phyloP scores from a whole-genome alignment of 2,113 vertebrate genomes.

The Theristicus caerulescens region DNA sequence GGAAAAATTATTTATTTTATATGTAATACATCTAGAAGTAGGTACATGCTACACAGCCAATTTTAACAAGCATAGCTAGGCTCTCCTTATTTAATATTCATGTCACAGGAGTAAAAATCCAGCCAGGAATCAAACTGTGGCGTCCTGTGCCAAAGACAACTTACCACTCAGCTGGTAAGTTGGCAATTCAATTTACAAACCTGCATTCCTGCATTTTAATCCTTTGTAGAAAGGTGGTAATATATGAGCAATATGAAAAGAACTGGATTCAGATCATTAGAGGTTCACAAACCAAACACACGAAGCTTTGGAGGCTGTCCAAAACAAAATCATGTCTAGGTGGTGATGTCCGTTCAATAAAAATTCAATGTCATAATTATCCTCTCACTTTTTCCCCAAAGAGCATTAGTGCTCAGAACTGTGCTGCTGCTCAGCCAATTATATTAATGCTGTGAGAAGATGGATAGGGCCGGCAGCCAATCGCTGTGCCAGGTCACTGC shows the following conservation, averaged over 20 bases:
- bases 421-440: conserved; percentile 43
- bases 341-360: conserved; percentile 72
- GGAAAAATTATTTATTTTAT: background rate
- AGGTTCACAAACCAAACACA: conserved; percentile 76
- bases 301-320: conserved; percentile 68
- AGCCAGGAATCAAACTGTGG: conserved; percentile 72
- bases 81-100: conserved; percentile 68
- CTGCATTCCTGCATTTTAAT: conserved; percentile 75
- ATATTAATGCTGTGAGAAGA: conserved; percentile 39
- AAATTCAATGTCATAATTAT: conserved; percentile 72
- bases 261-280: conserved; percentile 74
- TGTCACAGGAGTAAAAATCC: conserved; percentile 62
- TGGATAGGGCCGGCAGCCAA: conserved; percentile 47
- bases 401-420: conserved; percentile 47
- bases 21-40: background rate
- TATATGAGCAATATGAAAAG: conserved; percentile 70
- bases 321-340: conserved; percentile 71
- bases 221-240: conserved; percentile 71
- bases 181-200: conserved; percentile 77
- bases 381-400: conserved; percentile 55
- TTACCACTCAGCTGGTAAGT: conserved; percentile 75
- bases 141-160: conserved; percentile 76
- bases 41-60: background rate
- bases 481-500: conserved; percentile 52
- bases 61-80: background rate